Conservation (phyloP, 2,888 invertebrate genomes). For the Tetranychus piercei region DNA sequence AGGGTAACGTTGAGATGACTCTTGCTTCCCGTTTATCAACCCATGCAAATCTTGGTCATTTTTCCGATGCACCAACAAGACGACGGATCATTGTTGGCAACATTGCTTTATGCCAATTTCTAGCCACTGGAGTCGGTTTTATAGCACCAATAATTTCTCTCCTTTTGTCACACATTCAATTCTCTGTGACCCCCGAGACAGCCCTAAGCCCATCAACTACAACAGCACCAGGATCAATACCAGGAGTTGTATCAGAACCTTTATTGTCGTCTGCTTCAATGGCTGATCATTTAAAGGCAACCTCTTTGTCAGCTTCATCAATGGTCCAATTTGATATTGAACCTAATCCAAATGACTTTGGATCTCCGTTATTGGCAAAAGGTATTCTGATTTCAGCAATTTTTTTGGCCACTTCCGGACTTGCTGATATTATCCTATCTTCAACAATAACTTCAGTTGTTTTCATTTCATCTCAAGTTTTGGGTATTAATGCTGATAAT, state of each 20-base stretch:
- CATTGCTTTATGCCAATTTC: constrained; percentile 35
- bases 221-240: no score
- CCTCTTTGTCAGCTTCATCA: background rate
- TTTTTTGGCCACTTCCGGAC: constrained; percentile 1
- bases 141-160: constrained; percentile 33
- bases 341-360: background rate
- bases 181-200: background rate
- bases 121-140: constrained; percentile 37
- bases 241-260: no score
- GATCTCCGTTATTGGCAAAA: background rate
- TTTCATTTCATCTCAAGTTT: background rate
- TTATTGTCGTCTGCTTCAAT: background rate
- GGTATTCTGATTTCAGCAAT: background rate
- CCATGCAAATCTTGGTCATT: constrained; percentile 8
- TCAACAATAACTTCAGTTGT: background rate
- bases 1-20: constrained; percentile 42
- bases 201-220: background rate
- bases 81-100: constrained; percentile 35
- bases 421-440: constrained; percentile 8
- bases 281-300: background rate
- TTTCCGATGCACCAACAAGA: background rate
- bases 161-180: constrained; percentile 23
- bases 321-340: background rate
- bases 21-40: constrained; percentile 37
- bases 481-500: constrained; percentile 10